Evolutionary conservation across 64 coral and sea anemone species (phyloP), one percentile per base, ranked within the genome.

Genomic region (Dendrophyllia cribrosa): DNA sequence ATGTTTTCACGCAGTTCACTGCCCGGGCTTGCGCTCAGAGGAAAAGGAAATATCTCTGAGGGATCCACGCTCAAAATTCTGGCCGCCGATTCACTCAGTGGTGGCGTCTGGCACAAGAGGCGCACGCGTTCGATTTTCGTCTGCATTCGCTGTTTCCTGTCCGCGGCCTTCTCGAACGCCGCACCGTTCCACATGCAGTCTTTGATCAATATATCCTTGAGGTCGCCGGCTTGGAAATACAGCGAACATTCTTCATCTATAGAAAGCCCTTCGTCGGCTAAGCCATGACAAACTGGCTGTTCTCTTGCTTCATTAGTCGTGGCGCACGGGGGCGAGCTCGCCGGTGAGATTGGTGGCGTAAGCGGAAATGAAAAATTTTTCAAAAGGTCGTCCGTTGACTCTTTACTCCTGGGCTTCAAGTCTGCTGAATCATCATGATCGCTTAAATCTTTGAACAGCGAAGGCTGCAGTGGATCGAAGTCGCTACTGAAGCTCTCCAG

Each of bases 131-230:
- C 95, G 16, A 88, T 77, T 66, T 89, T 88, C 70, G 48, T 91
- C 19, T 89, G 81, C 4, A 85, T 70, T 73, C 86, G 72, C 17
- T 60, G 83, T 45, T 91, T 90, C 26, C 74, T 76, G 21, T 87
- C 74, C 16, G 58, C 66, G n/a, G 76, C 82, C 59, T 89, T 92
- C 24, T 97, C 95, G 65, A 91, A 97, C 19, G 82, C 92, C 48
- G 83, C 89, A 19, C 95, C 95, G 51, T 94, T 97, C 95, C 95
- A 97, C 95, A 97, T 97, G 53, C 95, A 97, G 50, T 97, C 95
- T 76, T 97, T 97, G 46, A 97, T 97, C 34, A 97, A 89, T 87
- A 97, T 97, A 76, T 97, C 92, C 65, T 97, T 94, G 52, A 97
- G 80, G 84, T 97, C 92, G n/a, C 93, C 83, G 25, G 93, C 88